Base-by-base conservation (phyloP, 2,113 vertebrate genomes). In the Sinosuthora webbiana region DNA sequence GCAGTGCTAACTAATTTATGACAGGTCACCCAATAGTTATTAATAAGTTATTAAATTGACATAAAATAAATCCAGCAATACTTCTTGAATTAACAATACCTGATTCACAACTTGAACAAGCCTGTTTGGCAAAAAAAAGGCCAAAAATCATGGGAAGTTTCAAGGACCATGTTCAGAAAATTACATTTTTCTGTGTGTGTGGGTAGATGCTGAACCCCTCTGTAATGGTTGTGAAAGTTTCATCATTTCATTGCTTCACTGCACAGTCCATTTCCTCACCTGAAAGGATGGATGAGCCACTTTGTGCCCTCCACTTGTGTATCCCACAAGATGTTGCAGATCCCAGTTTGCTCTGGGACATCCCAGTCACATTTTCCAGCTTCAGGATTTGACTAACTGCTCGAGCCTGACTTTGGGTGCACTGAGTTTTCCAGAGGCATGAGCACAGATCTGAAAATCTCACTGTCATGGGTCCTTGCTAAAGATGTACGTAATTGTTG, bases 11-110 rank as follows among this genome's bases (percentile, higher is more conserved):
- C 44, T 95, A 59, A 93, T 93, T 91, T 74, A 91, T 89, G 56
- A 49, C 41, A 78, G 64, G 68, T 90, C 64, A 93, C 18, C 50
- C 33, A 90, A 42, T 60, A 92, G 60, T 83, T 94, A 93, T 92
- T 83, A 94, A 85, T 93, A 89, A 94, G 59, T 80, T 86, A 94
- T 86, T 67, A 74, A 87, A 93, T 24, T 49, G 42, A 83, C 75
- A 78, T 52, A 75, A 92, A 94, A 78, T 81, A 70, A 67, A 87
- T 86, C 65, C 15, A 24, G 27, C 56, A 44, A 67, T 83, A 67
- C 52, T 83, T 74, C 73, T 78, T 56, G 42, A 83, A 87, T 88
- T 86, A 80, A 50, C 49, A 69, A n/a, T 23, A 41, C 30, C 22
- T 27, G 24, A 74, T 19, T 67, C 24, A 15, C 0, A 1, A 39